A percentile compares a stretch with the other conserved stretches of the same genome.
Conservation (phyloP, 2,888 invertebrate genomes). For the Dryomyza anilis region DNA sequence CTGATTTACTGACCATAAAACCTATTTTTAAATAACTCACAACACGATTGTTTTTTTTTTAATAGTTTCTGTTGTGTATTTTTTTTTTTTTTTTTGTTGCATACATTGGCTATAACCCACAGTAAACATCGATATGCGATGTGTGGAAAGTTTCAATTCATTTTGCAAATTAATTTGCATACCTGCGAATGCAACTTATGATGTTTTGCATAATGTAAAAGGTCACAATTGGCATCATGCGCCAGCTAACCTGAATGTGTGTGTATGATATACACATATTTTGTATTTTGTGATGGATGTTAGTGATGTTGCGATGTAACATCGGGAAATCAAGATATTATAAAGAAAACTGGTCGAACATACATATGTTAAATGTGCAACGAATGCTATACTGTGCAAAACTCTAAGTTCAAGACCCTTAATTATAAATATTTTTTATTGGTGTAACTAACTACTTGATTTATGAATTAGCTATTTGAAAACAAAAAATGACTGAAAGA, state of each 20-base stretch:
- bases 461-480: too few species aligned
- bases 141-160: conserved; percentile 11
- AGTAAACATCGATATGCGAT: not conserved
- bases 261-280: too few species aligned
- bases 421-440: too few species aligned
- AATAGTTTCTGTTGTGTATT: not conserved
- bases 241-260: not conserved
- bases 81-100: conserved; percentile 7
- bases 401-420: too few species aligned
- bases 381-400: too few species aligned
- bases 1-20: conserved; percentile 40
- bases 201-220: conserved; percentile 25
- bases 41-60: conserved; percentile 3
- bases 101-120: not conserved
- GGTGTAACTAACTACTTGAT: too few species aligned
- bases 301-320: not conserved
- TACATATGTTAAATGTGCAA: too few species aligned
- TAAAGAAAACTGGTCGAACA: too few species aligned
- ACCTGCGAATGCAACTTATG: conserved; percentile 18
- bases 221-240: too few species aligned
- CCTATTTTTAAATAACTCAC: conserved; percentile 29
- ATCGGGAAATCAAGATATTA: not conserved
- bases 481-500: too few species aligned
- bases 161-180: conserved; percentile 20
- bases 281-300: not conserved